These are phyloP conservation scores for Choloepus hoffmanni DNA, from an alignment of 2,113 vertebrate species.

Conservation along the genomic window DNA sequence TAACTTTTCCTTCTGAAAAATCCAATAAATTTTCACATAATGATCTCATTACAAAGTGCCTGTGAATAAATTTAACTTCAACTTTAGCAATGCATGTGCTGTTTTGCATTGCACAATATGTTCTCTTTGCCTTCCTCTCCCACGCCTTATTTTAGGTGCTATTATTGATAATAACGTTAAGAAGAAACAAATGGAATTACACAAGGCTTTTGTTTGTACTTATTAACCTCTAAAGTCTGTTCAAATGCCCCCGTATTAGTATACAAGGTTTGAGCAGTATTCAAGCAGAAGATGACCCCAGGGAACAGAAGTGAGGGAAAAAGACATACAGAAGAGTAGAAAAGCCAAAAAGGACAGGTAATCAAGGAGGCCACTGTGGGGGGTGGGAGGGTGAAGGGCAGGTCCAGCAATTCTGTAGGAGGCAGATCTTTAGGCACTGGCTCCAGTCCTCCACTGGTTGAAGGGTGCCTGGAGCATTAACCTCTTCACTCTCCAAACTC, in stretches of 20 bases:
- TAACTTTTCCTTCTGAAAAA: not conserved
- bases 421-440: not conserved
- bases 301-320: not conserved
- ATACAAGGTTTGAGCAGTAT: not conserved
- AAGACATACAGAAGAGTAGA: not conserved
- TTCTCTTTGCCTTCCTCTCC: constrained; percentile 48
- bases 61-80: constrained; percentile 51
- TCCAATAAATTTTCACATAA: constrained; percentile 38
- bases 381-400: too few relatives aligned
- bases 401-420: too few relatives aligned
- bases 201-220: constrained; percentile 51
- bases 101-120: constrained; percentile 9
- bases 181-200: constrained; percentile 36
- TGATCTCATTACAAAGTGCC: constrained; percentile 52
- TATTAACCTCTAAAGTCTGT: constrained; percentile 25
- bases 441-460: not conserved
- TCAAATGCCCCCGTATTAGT: not conserved
- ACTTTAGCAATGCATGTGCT: constrained; percentile 44
- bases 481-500: not conserved
- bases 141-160: constrained; percentile 61
- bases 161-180: constrained; percentile 59
- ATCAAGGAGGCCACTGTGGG: not conserved
- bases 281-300: not conserved
- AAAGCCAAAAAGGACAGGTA: not conserved
- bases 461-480: not conserved